A percentile compares a stretch with the other conserved stretches of the same genome.
phyloP scores from a whole-genome alignment of 1,140 invertebrate genomes.

The Danaus melanippus region DNA sequence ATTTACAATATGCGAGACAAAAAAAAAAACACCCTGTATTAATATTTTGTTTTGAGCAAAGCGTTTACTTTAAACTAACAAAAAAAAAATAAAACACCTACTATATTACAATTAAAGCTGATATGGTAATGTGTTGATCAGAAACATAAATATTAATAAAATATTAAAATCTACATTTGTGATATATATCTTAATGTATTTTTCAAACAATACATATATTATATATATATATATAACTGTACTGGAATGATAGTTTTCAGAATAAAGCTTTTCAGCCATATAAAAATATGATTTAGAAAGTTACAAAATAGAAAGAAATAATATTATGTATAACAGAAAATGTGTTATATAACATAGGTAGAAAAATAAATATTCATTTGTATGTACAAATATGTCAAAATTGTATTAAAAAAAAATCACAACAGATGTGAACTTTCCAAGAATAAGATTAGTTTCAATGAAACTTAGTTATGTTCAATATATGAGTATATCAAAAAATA shows the following conservation, averaged over 20 bases:
- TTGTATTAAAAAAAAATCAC: no score
- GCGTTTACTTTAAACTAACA: constrained; percentile 8
- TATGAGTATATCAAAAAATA: no score
- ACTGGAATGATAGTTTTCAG: neutral
- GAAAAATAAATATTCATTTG: no score
- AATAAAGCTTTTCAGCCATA: neutral
- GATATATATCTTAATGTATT: constrained; percentile 1
- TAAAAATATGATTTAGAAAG: no score
- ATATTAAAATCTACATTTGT: constrained; percentile 7
- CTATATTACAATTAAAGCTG: constrained; percentile 45
- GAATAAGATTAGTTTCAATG: no score
- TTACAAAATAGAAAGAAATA: no score
- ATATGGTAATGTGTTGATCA: constrained; percentile 47
- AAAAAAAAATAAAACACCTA: constrained; percentile 20
- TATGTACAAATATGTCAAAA: no score
- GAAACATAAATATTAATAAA: constrained; percentile 8
- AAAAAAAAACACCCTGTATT: constrained; percentile 26
- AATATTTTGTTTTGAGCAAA: constrained; percentile 20
- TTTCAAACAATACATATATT: no score
- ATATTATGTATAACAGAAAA: no score
- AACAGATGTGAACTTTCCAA: no score
- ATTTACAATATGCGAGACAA: constrained; percentile 18
- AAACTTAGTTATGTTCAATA: no score
- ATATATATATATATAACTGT: neutral
- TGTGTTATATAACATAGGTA: no score